Evolutionary conservation across 2,888 invertebrate species (phyloP).

Genomic region (Hirtodrosophila confusa): DNA sequence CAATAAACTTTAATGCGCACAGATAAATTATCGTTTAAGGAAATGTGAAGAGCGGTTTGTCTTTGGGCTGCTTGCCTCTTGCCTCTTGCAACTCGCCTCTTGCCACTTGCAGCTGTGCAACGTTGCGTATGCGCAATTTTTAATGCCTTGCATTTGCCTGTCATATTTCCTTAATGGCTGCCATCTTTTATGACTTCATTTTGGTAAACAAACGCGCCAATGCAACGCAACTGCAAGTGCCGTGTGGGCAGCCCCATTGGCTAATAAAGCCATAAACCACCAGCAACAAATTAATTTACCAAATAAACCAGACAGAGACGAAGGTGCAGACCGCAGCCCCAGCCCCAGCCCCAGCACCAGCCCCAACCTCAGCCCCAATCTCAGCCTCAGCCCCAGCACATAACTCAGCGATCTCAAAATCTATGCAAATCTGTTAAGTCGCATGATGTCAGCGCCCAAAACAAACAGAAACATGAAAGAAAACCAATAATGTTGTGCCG

Average conservation of each 20-base stretch:
- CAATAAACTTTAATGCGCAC: slow-evolving; percentile 68
- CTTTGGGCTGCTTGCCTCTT: slow-evolving; percentile 22
- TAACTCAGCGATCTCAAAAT: slow-evolving; percentile 28
- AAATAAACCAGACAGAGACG: slow-evolving; percentile 51
- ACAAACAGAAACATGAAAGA: slow-evolving; percentile 16
- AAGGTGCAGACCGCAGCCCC: slow-evolving; percentile 9
- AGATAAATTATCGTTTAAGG: slow-evolving; percentile 80
- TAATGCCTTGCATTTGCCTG: slow-evolving; percentile 60
- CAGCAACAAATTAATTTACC: slow-evolving; percentile 73
- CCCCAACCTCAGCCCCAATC: no score
- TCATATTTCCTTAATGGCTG: slow-evolving; percentile 50
- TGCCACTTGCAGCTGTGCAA: slow-evolving; percentile 22
- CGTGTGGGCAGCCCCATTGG: slow-evolving; percentile 58
- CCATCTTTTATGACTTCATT: slow-evolving; percentile 72
- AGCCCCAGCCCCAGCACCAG: no score
- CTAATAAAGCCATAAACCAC: slow-evolving; percentile 68
- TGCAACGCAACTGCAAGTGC: slow-evolving; percentile 35
- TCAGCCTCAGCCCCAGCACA: neutral
- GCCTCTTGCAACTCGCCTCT: slow-evolving; percentile 3
- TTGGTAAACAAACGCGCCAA: slow-evolving; percentile 27
- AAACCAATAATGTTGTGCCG: neutral
- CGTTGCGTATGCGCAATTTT: slow-evolving; percentile 70
- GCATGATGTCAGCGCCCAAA: slow-evolving; percentile 71
- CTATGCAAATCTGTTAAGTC: slow-evolving; percentile 66
- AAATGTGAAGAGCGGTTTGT: slow-evolving; percentile 24